Evolutionary conservation across 2,797 vertebrate genomes (phyloP).

Genomic region (Gambusia yucatana): DNA sequence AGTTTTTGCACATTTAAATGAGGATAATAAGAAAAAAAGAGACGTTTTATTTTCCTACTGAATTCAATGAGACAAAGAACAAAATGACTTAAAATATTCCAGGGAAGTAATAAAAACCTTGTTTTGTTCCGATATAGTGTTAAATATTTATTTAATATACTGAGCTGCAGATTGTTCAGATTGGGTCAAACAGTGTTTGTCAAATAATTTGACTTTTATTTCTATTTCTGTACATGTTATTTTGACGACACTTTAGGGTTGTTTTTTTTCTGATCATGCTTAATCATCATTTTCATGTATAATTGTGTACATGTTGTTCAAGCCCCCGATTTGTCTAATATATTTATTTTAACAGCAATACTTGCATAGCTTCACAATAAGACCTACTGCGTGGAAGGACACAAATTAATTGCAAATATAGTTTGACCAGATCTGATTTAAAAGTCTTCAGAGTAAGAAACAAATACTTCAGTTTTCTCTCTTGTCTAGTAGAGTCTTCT

Average conservation of each 20-base stretch:
- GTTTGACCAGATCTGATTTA: conserved; percentile 22
- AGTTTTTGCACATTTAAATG: conserved; percentile 69
- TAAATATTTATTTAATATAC: conserved; percentile 22
- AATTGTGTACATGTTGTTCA: conserved; percentile 12
- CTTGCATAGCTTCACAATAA: neutral
- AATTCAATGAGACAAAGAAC: conserved; percentile 50
- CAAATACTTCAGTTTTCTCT: conserved; percentile 40
- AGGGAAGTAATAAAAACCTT: conserved; percentile 11
- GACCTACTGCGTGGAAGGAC: conserved; percentile 3
- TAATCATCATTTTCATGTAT: neutral
- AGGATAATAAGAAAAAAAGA: conserved; percentile 52
- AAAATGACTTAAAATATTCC: conserved; percentile 30
- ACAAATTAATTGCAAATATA: conserved; percentile 23
- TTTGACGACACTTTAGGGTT: neutral
- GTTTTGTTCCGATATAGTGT: conserved; percentile 20
- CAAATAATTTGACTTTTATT: conserved; percentile 16
- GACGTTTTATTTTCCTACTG: conserved; percentile 69
- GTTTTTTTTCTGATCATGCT: neutral
- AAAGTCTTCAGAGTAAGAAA: conserved; percentile 19
- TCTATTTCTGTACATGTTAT: neutral
- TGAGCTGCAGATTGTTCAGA: conserved; percentile 24
- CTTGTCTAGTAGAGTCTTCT: conserved; percentile 46
- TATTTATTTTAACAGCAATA: neutral
- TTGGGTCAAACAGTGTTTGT: conserved; percentile 29
- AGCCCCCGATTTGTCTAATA: neutral